Evolutionary conservation across 2,113 vertebrate genomes (phyloP), one percentile per base, ranked within the genome.

Genomic region (Typhlomys cinereus): DNA sequence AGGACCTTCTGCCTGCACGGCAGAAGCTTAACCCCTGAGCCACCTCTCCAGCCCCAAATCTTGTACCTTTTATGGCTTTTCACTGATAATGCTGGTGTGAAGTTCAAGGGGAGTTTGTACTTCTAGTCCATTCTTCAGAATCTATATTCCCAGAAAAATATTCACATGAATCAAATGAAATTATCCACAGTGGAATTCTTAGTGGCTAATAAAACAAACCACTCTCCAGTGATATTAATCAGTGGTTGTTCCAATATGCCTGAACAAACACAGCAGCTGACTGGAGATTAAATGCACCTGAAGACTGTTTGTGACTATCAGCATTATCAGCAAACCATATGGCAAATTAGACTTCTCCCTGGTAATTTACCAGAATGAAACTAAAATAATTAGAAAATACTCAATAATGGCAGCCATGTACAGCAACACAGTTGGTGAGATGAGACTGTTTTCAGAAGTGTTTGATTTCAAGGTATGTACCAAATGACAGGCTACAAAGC

Each of bases 121-220:
- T 96, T 84, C 87, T 46, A 95, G 84, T 83, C n/a, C 18, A 78
- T 74, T 36, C 73, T 93, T 61, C 59, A 39, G 20, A 71, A 93
- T n/a, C 71, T 0, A 34, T 39, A 66, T 90, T 96, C 31, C 57
- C 18, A 79, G 76, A 79, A 75, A 85, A 83, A 89, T 62, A 25
- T 82, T 97, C 85, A 59, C 66, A 90, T 39, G 67, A 95, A 95
- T 85, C 89, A 95, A 95, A 89, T 81, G 85, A 89, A 93, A 92
- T 96, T 70, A 94, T 96, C 95, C 84, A 59, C 54, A 91, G 93
- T 34, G 87, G 85, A 94, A 88, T 95, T 94, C 88, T 91, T 93
- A 86, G 46, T 93, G 86, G 41, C 67, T 95, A 97, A 97, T 97
- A 96, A 96, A 96, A 96, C 96, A 93, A 96, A 95, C 94, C 92